A percentile compares a stretch with the other conserved stretches of the same genome.
phyloP scores from a whole-genome alignment of 35 echinoderm and acorn worm genomes.

The Apostichopus parvimensis region DNA sequence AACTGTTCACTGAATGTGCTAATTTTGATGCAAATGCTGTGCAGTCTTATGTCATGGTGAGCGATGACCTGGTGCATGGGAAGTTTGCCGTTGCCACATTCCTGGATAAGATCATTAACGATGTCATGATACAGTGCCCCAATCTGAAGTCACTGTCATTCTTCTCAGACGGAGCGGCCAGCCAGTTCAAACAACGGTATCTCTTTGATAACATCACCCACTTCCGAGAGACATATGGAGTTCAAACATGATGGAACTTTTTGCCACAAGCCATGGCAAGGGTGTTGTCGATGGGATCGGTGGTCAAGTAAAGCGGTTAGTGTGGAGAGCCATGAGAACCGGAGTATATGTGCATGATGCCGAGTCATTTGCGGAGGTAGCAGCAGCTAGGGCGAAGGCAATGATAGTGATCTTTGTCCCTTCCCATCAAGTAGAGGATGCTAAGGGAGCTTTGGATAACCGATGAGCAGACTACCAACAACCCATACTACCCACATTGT shows the following conservation, averaged over 20 bases:
- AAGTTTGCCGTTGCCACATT: background rate
- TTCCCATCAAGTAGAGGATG: background rate
- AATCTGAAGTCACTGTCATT: no score
- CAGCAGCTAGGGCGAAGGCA: background rate
- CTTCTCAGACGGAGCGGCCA: slow-evolving; percentile 10
- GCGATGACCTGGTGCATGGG: slow-evolving; percentile 7
- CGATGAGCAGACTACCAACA: slow-evolving; percentile 29
- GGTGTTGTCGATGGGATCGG: slow-evolving; percentile 30
- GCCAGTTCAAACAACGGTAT: slow-evolving; percentile 24
- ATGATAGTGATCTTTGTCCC: slow-evolving; percentile 26
- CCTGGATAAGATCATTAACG: no score
- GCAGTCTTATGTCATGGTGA: slow-evolving; percentile 22
- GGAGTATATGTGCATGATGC: background rate
- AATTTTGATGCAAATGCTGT: no score
- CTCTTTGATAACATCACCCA: slow-evolving; percentile 33
- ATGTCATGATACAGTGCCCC: no score
- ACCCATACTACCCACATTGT: slow-evolving; percentile 39
- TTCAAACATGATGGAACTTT: slow-evolving; percentile 19
- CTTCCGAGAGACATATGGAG: slow-evolving; percentile 8
- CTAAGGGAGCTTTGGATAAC: background rate
- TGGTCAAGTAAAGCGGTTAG: no score
- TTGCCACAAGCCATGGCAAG: slow-evolving; percentile 22
- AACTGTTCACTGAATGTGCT: slow-evolving; percentile 7
- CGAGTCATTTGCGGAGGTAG: background rate
- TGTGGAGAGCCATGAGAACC: no score